These are phyloP conservation scores for Bucorvus abyssinicus DNA, from an alignment of 2,797 vertebrate genomes.

Conservation along the genomic window DNA sequence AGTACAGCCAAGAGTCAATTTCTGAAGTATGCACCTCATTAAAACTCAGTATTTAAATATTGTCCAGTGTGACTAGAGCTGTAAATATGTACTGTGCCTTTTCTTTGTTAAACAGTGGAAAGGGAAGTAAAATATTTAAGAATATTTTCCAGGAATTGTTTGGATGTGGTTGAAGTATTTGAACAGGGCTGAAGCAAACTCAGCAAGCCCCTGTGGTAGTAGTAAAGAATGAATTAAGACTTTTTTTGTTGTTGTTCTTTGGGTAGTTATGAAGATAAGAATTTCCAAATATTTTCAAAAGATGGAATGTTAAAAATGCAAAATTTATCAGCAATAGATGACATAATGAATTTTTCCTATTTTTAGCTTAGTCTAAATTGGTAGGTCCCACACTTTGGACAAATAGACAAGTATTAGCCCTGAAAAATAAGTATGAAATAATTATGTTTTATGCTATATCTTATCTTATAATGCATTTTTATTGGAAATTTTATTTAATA, in stretches of 20 bases:
- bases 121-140: not conserved
- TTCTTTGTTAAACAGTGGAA: not conserved
- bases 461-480: not conserved
- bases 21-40: constrained; percentile 85
- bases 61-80: not conserved
- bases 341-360: not conserved
- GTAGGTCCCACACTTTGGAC: not conserved
- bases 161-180: not conserved
- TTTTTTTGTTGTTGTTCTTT: not conserved
- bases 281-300: not conserved
- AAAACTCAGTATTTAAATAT: not conserved
- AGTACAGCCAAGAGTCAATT: constrained; percentile 99
- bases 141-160: not conserved
- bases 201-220: not conserved
- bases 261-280: not conserved
- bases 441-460: not conserved
- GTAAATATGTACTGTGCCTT: not conserved
- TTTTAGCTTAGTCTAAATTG: not conserved
- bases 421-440: not conserved
- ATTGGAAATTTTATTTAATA: not conserved
- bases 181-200: not conserved
- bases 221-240: not conserved
- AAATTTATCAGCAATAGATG: not conserved
- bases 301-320: not conserved
- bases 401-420: not conserved